Evolutionary conservation across 2,113 vertebrate species (phyloP).

Genomic region (Saguinus midas): DNA sequence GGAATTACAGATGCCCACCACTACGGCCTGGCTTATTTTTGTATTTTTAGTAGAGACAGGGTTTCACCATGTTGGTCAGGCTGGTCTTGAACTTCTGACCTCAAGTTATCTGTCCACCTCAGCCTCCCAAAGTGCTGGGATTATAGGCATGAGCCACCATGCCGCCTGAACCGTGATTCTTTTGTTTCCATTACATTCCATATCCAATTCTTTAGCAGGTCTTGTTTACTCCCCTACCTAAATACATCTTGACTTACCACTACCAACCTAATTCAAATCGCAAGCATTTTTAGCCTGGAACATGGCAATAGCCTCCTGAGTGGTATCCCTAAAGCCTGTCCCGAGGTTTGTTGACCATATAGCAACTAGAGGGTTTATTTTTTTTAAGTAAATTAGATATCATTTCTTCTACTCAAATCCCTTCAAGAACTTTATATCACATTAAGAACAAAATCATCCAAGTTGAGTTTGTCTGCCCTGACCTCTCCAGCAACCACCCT

Average conservation of each 20-base stretch:
- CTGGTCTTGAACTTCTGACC: no score
- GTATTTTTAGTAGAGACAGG: neutral
- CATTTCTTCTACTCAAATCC: neutral
- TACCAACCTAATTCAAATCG: neutral
- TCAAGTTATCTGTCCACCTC: no score
- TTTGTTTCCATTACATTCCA: neutral
- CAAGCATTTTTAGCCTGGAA: neutral
- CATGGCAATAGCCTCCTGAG: neutral
- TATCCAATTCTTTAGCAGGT: neutral
- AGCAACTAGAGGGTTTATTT: neutral
- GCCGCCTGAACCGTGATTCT: neutral
- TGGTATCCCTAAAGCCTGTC: neutral
- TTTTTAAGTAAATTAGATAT: neutral
- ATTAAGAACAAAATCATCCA: neutral
- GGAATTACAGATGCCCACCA: neutral
- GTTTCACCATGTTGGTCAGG: no score
- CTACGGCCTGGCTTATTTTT: neutral
- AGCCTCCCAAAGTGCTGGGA: no score
- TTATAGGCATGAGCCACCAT: no score
- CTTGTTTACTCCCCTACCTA: neutral
- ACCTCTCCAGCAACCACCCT: neutral
- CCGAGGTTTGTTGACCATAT: neutral
- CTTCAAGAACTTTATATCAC: neutral
- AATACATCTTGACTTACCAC: neutral
- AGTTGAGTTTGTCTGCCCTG: neutral